These are phyloP conservation scores for Morus bassanus DNA, from an alignment of 2,797 vertebrate species.

Conservation along the genomic window DNA sequence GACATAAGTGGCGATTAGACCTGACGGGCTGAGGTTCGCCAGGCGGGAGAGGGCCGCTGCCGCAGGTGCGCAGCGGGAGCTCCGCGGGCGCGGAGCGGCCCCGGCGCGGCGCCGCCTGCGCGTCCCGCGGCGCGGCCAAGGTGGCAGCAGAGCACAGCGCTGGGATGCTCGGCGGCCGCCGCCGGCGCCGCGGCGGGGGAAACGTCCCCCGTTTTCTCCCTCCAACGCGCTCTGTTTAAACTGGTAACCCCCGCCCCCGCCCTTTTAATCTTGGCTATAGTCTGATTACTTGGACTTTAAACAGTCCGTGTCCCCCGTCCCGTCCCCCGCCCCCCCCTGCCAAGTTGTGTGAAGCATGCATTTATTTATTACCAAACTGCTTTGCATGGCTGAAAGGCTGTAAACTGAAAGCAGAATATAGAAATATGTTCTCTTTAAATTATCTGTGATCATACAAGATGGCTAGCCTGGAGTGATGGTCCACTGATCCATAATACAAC, in stretches of 20 bases:
- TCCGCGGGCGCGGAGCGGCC: not conserved
- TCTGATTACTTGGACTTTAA: not conserved
- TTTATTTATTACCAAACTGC: not conserved
- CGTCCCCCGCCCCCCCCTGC: too few species aligned
- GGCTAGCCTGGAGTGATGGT: not conserved
- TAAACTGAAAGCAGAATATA: not conserved
- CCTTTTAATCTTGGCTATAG: not conserved
- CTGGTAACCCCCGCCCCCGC: not conserved
- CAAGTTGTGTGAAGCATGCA: not conserved
- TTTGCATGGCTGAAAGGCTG: not conserved
- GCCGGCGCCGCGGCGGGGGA: not conserved
- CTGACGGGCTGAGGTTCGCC: accelerated
- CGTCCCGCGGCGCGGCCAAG: slow-evolving; percentile 70
- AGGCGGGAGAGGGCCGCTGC: not conserved
- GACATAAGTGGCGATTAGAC: not conserved
- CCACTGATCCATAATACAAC: not conserved
- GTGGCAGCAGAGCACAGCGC: slow-evolving; percentile 75
- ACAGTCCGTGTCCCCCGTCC: too few species aligned
- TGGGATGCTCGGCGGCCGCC: not conserved
- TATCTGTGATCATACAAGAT: not conserved
- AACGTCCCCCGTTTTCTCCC: not conserved
- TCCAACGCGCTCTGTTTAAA: not conserved
- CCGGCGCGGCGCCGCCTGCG: slow-evolving; percentile 44
- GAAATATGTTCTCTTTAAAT: not conserved
- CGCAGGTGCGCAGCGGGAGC: not conserved